Evolutionary conservation across 2,113 vertebrate species (phyloP).

Genomic region (Anarhynchus alexandrinus): DNA sequence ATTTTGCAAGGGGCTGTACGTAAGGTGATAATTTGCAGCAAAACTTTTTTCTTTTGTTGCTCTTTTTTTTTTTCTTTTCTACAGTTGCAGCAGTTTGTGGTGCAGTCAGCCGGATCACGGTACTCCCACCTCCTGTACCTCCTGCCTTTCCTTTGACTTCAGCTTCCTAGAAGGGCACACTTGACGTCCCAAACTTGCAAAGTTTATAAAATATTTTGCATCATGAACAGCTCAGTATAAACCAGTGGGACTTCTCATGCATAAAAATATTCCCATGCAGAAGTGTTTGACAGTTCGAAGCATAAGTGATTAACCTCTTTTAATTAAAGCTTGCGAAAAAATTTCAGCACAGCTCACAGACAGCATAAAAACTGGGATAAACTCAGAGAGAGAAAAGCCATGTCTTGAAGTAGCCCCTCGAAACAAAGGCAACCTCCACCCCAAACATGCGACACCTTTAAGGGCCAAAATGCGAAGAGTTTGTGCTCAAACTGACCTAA

Average conservation of each 20-base stretch:
- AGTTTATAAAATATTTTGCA: background rate
- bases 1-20: background rate
- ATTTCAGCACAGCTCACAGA: background rate
- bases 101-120: background rate
- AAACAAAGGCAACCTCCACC: background rate
- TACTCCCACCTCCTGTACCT: background rate
- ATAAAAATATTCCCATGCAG: background rate
- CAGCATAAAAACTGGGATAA: background rate
- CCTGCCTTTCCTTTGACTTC: background rate
- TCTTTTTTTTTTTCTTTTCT: background rate
- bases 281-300: background rate
- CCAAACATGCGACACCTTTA: background rate
- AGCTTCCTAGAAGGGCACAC: background rate
- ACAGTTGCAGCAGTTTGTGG: background rate
- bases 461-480: constrained; percentile 11
- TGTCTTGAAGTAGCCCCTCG: background rate
- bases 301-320: constrained; percentile 3
- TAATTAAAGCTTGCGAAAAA: constrained; percentile 2
- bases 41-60: background rate
- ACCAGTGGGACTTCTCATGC: background rate
- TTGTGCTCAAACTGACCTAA: background rate
- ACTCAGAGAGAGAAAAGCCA: background rate
- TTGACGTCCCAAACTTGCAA: background rate
- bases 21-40: background rate
- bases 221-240: background rate